A percentile compares a stretch with the other conserved stretches of the same genome.
phyloP scores from a whole-genome alignment of 2,113 vertebrate species.

The Bubo bubo region DNA sequence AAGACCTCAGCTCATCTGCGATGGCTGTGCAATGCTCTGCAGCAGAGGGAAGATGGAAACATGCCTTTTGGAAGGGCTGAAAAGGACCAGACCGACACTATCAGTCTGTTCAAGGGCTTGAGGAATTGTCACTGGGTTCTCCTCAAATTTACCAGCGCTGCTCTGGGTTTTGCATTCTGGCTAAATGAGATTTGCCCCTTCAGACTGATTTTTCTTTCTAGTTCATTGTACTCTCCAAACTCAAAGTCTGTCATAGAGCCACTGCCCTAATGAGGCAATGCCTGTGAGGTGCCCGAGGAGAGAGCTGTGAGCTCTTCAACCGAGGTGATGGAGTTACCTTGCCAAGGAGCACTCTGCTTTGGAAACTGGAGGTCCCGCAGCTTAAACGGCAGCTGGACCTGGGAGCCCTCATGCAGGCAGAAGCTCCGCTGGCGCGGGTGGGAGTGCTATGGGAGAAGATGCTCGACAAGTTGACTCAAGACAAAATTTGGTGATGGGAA shows the following conservation, averaged over 20 bases:
- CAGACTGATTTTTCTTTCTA: not conserved
- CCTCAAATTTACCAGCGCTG: not conserved
- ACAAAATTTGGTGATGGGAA: not conserved
- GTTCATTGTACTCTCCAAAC: not conserved
- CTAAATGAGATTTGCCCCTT: not conserved
- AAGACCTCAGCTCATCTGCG: not conserved
- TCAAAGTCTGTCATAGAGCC: fast-evolving
- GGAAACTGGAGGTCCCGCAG: not conserved
- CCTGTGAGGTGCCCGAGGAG: not conserved
- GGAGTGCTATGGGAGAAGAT: not conserved
- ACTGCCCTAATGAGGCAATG: not conserved
- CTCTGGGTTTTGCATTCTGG: not conserved
- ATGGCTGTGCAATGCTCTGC: not conserved
- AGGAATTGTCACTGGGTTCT: not conserved
- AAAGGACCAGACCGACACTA: not conserved
- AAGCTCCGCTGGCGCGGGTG: not conserved
- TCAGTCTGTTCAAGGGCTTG: not conserved
- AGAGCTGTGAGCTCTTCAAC: not conserved
- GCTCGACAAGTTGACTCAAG: not conserved
- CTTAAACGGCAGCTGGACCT: fast-evolving
- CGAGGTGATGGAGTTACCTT: not conserved
- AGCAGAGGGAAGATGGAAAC: not conserved
- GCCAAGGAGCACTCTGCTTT: not conserved
- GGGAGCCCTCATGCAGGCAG: fast-evolving
- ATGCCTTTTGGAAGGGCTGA: not conserved